Evolutionary conservation across 2,113 vertebrate genomes (phyloP).

Genomic region (Phoxinus phoxinus): DNA sequence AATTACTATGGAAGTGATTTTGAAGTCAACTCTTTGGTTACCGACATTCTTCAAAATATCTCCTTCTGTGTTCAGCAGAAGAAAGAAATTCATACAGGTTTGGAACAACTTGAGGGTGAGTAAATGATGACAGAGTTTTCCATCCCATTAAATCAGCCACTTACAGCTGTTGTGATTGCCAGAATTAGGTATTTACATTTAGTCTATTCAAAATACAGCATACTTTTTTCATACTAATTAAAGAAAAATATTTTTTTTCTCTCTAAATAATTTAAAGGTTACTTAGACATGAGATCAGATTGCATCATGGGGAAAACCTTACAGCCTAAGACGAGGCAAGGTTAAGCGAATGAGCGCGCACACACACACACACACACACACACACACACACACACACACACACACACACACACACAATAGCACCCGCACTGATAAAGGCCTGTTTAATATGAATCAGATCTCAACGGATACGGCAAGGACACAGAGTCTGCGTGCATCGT

Average conservation of each 20-base stretch:
- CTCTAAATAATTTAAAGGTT: neutral
- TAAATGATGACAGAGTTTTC: too few species aligned
- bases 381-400: conserved; percentile 20
- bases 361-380: conserved; percentile 44
- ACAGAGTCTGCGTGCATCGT: conserved; percentile 56
- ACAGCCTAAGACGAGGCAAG: conserved; percentile 17
- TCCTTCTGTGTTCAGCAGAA: too few species aligned
- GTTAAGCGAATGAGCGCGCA: conserved; percentile 38
- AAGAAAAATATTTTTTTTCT: neutral
- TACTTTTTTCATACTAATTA: neutral
- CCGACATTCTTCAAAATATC: too few species aligned
- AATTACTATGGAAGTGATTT: too few species aligned
- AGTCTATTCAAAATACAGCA: neutral
- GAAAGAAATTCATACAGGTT: too few species aligned
- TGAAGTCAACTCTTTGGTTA: too few species aligned
- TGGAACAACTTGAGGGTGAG: too few species aligned
- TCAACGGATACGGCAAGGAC: conserved; percentile 70
- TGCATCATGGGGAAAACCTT: neutral
- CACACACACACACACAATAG: conserved; percentile 42
- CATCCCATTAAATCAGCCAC: too few species aligned
- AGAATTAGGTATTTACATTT: neutral
- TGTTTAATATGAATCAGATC: conserved; percentile 79
- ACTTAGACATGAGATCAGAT: neutral
- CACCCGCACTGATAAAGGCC: conserved; percentile 70
- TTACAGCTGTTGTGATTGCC: neutral